Evolutionary conservation across 2,797 vertebrate species (phyloP).

Genomic region (Alca torda): DNA sequence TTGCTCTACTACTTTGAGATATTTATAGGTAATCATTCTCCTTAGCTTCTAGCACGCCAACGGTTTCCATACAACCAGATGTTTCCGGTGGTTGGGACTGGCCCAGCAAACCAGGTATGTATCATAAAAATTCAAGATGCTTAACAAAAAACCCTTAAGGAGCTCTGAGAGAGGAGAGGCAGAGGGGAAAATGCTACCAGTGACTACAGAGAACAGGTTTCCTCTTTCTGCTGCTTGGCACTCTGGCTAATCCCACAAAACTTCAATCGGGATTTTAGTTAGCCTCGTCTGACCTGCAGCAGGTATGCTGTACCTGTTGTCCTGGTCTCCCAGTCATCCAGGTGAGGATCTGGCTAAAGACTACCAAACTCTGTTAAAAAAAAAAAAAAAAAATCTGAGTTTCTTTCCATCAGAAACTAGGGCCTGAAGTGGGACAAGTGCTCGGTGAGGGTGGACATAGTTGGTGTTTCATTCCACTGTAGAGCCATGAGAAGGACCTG

Average conservation of each 20-base stretch:
- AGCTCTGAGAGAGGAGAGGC: not conserved
- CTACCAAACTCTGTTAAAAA: not conserved
- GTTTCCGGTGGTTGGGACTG: conserved; percentile 92
- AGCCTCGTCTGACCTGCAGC: not conserved
- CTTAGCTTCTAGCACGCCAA: conserved; percentile 83
- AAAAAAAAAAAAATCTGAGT: not conserved
- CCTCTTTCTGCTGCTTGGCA: not conserved
- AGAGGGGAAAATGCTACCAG: not conserved
- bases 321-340: not conserved
- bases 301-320: not conserved
- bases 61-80: conserved; percentile 92
- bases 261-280: not conserved
- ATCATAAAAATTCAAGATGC: not conserved
- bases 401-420: not conserved
- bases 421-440: not conserved
- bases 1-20: not conserved
- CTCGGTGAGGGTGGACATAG: not conserved
- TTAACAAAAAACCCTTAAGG: not conserved
- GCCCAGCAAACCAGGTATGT: conserved; percentile 83
- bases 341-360: not conserved
- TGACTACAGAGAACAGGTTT: not conserved
- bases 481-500: not conserved
- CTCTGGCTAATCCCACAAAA: not conserved
- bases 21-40: not conserved
- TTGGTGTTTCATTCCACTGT: not conserved